phyloP scores from a whole-genome alignment of 2,113 vertebrate genomes.

The Corythornis madagascariensis region DNA sequence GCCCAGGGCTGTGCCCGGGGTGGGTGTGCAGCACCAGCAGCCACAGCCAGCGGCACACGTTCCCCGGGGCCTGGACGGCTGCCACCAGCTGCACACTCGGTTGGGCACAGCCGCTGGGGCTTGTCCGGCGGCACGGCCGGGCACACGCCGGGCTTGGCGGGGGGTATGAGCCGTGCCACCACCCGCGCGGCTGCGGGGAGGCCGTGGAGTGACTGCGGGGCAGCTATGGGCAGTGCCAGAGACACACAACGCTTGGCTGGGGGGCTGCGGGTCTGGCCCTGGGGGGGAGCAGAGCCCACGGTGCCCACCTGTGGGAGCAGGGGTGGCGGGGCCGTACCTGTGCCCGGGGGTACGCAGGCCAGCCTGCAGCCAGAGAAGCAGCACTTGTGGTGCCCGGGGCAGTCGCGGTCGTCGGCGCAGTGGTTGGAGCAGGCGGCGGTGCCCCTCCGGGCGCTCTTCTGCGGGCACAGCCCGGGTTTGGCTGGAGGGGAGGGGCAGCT shows the following conservation, averaged over 20 bases:
- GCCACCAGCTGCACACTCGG: neutral
- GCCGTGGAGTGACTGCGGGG: rapidly evolving
- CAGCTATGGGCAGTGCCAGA: rapidly evolving
- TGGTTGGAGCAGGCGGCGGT: neutral
- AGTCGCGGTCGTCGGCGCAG: constrained; percentile 8
- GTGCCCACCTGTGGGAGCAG: rapidly evolving
- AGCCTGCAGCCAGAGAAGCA: constrained; percentile 39
- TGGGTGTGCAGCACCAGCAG: rapidly evolving
- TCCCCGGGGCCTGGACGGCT: neutral
- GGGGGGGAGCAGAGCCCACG: rapidly evolving
- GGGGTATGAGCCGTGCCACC: neutral
- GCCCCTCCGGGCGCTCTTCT: neutral
- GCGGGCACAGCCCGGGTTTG: neutral
- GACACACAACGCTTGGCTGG: rapidly evolving
- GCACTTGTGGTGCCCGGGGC: neutral
- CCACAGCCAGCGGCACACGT: rapidly evolving
- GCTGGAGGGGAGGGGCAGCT: neutral
- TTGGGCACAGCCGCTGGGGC: rapidly evolving
- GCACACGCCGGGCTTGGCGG: neutral
- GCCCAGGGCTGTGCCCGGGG: neutral
- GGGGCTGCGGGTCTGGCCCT: rapidly evolving
- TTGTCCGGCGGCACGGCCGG: rapidly evolving
- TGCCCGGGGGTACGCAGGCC: neutral
- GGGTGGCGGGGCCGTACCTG: neutral
- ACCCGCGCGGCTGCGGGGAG: rapidly evolving